These are phyloP conservation scores for Thymallus thymallus DNA, from an alignment of 2,113 vertebrate genomes.

Conservation along the genomic window DNA sequence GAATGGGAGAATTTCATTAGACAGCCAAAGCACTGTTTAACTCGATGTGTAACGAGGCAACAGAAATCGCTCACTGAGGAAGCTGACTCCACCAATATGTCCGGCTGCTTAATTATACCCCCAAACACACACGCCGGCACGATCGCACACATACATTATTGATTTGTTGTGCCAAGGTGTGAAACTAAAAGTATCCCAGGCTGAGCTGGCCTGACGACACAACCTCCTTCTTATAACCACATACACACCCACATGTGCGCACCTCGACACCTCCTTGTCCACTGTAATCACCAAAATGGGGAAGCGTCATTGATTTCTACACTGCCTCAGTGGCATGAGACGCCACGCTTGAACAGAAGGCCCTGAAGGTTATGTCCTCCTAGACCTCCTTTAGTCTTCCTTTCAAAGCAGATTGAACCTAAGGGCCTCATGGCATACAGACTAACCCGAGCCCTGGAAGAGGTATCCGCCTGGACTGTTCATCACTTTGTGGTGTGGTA, in stretches of 20 bases:
- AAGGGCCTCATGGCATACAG: neutral
- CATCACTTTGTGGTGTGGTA: neutral
- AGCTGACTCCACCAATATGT: constrained; percentile 35
- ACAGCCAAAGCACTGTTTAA: constrained; percentile 16
- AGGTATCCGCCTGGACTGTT: no score
- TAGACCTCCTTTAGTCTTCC: neutral
- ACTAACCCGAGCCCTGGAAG: neutral
- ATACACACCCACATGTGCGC: neutral
- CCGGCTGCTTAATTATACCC: neutral
- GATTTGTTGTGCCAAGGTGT: no score
- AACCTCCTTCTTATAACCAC: neutral
- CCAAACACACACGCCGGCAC: constrained; percentile 16
- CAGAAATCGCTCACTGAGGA: constrained; percentile 11
- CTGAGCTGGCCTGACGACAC: no score
- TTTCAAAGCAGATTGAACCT: neutral
- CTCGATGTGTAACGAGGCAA: neutral
- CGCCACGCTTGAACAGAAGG: neutral
- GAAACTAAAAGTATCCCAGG: no score
- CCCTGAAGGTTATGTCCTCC: neutral
- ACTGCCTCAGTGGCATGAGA: neutral
- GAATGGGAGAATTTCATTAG: neutral
- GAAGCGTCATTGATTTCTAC: neutral
- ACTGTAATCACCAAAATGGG: no score
- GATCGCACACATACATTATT: neutral
- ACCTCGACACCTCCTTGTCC: neutral